Conservation (phyloP, 2,797 vertebrate species). For the Prunella strophiata region DNA sequence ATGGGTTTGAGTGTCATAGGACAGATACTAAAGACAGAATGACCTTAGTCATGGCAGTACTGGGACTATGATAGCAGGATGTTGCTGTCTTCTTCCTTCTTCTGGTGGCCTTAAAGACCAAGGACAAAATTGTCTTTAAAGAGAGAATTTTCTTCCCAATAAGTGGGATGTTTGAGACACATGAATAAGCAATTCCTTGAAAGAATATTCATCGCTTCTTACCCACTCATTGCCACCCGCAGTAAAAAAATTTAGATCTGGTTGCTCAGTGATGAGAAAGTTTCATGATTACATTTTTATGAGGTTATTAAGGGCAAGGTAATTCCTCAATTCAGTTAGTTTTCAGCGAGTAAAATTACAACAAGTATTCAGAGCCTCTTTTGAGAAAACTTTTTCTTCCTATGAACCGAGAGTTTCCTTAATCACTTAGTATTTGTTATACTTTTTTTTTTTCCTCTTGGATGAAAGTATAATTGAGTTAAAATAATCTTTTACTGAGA, state of each 20-base stretch:
- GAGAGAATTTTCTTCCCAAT: background rate
- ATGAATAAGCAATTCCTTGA: background rate
- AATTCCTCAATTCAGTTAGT: background rate
- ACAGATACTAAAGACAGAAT: background rate
- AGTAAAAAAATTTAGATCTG: background rate
- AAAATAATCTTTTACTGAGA: slow-evolving; percentile 27
- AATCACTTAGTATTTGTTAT: background rate
- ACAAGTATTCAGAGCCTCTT: background rate
- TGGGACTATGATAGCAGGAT: background rate
- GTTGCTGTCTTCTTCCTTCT: background rate
- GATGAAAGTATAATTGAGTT: slow-evolving; percentile 8
- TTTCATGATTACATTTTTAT: background rate
- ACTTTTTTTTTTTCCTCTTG: background rate
- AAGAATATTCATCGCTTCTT: background rate
- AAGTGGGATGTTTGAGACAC: background rate
- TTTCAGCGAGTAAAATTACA: background rate
- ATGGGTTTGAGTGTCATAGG: background rate
- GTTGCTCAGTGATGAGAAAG: background rate
- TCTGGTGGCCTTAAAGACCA: background rate
- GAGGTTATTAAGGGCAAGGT: background rate
- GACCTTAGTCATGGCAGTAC: background rate
- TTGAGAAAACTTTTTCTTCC: background rate
- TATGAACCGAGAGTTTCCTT: background rate
- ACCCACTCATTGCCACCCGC: fast-evolving
- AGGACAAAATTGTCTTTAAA: background rate